Base-by-base conservation (phyloP, 2,888 invertebrate species). In the Nymphalis polychloros region DNA sequence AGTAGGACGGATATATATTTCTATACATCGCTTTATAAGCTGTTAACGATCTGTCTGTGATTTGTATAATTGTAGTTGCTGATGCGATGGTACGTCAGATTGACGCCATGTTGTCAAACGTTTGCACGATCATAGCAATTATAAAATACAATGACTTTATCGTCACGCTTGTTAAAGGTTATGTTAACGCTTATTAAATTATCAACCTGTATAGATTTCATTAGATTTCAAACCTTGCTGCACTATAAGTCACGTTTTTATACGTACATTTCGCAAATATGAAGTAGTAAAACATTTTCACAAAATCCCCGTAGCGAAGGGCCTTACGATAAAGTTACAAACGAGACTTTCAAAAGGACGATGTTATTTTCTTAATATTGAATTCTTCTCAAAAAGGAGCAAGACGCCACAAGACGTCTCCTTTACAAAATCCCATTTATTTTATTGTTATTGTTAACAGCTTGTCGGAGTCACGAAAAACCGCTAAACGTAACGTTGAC, bases 11-110 rank as follows among this genome's bases (percentile, higher is more conserved):
- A 53, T 35, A 19, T 57, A 35, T 35, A 16, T 35, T 35, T 31
- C 10, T 57, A 8, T 57, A 31, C 16, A n/a, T 17, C 10, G n/a
- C 10, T 57, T 8, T 8, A 13, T 31, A 17, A n/a, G 35, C 31
- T n/a, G 35, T n/a, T 8, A 35, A 49, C 19, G 49, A 17, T 49
- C 49, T 17, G 8, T 2, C 19, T 49, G 17, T 57, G 35, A 72
- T 73, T 73, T 72, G 64, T 73, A 73, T 77, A 79, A 75, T 82
- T 82, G 81, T 73, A 74, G 77, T 63, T 41, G 59, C 23, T 50
- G 81, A 82, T 80, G 77, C 69, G 59, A 73, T 72, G 66, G 68
- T 69, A 73, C 76, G 80, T 81, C 81, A 84, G 81, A 82, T 84
- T 79, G 83, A 82, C 76, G 67, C 72, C 69, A 57, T 41, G 57